A percentile compares a stretch with the other conserved stretches of the same genome.
phyloP scores from a whole-genome alignment of 2,797 vertebrate species.

The Atherinosoma microstoma region DNA sequence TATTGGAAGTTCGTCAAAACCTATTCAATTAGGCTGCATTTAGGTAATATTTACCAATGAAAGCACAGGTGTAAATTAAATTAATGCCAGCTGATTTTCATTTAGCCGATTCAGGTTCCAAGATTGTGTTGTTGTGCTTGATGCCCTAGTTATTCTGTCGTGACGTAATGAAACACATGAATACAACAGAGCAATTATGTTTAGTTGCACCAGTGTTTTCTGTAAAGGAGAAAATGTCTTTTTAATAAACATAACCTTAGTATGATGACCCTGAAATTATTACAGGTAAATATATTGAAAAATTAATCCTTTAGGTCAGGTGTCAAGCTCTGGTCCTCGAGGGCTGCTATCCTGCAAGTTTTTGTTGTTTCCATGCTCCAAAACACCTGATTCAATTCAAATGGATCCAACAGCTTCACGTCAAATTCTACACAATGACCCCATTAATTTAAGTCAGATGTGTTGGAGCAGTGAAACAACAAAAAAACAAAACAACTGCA shows the following conservation, averaged over 20 bases:
- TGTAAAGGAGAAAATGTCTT: neutral
- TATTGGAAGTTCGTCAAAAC: slow-evolving; percentile 8
- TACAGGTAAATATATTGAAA: too few species aligned
- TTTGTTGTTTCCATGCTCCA: too few species aligned
- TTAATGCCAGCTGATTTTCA: neutral
- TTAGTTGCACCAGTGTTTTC: neutral
- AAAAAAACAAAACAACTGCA: too few species aligned
- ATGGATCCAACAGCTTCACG: too few species aligned
- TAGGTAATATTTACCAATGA: slow-evolving; percentile 14
- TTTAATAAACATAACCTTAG: neutral
- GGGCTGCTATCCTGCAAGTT: too few species aligned
- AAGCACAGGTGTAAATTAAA: slow-evolving; percentile 16
- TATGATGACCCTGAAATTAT: too few species aligned
- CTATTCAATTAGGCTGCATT: slow-evolving; percentile 5
- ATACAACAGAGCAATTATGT: neutral
- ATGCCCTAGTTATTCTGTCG: neutral
- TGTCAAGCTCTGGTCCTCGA: too few species aligned
- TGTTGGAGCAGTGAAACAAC: too few species aligned
- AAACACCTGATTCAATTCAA: too few species aligned
- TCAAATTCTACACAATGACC: too few species aligned
- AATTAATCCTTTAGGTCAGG: neutral
- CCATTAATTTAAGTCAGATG: too few species aligned
- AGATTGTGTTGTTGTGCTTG: neutral
- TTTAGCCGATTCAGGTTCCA: slow-evolving; percentile 6
- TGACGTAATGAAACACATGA: neutral